Percentiles rank a stretch among this genome's conserved stretches.
Conservation (phyloP, 2,113 vertebrate genomes). For the Sula dactylatra region DNA sequence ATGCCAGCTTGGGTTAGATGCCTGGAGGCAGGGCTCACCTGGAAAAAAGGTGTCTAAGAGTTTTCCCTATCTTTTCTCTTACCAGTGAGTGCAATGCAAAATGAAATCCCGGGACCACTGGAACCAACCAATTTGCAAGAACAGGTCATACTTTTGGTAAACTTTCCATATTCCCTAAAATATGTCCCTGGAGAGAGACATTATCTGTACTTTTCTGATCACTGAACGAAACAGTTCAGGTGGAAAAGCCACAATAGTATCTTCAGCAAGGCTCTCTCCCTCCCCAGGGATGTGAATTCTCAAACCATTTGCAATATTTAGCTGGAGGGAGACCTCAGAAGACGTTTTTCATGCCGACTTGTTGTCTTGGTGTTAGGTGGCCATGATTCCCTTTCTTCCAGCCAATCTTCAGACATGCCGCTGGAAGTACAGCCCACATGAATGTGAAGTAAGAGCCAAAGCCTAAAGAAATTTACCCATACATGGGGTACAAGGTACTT, state of each 20-base stretch:
- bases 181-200: neutral
- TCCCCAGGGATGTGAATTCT: neutral
- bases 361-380: neutral
- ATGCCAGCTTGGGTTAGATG: neutral
- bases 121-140: neutral
- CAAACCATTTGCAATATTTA: neutral
- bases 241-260: accelerated
- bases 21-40: neutral
- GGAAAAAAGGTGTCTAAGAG: neutral
- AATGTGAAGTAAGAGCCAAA: neutral
- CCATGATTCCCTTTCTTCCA: neutral
- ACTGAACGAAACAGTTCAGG: neutral
- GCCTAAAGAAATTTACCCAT: neutral
- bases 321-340: neutral
- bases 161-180: neutral
- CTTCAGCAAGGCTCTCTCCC: neutral
- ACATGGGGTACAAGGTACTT: neutral
- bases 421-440: neutral
- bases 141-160: neutral
- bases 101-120: neutral
- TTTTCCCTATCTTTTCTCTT: neutral
- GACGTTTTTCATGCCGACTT: neutral
- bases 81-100: neutral
- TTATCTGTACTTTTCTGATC: neutral
- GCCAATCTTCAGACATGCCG: accelerated